Percentiles rank a stretch among this genome's conserved stretches.
Evolutionary conservation across 1,140 invertebrate genomes (phyloP).

Genomic region (Saccostrea echinata): DNA sequence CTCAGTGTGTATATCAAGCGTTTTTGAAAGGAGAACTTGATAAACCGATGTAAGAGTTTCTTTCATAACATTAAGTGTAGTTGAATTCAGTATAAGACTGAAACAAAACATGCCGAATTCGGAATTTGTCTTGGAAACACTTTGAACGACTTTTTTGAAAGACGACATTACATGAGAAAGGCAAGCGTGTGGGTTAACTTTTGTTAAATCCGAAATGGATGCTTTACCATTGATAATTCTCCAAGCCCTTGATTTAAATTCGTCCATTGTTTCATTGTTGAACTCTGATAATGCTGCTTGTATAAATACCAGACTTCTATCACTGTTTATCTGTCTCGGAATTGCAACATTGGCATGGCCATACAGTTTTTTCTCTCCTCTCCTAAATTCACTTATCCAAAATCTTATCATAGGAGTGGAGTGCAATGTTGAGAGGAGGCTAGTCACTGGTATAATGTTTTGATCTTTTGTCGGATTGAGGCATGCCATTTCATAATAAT

Average conservation of each 20-base stretch:
- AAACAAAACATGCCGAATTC: constrained; percentile 37
- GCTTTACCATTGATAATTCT: constrained; percentile 9
- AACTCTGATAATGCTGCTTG: constrained; percentile 13
- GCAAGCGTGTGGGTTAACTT: background rate
- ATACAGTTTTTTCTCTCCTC: background rate
- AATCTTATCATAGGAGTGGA: background rate
- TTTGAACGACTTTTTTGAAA: background rate
- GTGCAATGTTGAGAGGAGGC: background rate
- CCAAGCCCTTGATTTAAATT: constrained; percentile 9
- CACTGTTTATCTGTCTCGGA: background rate
- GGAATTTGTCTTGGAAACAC: constrained; percentile 9
- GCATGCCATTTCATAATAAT: constrained; percentile 27
- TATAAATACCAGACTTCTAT: constrained; percentile 37
- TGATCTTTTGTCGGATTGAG: constrained; percentile 1
- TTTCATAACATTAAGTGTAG: background rate
- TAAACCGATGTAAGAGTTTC: background rate
- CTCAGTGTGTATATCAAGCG: background rate
- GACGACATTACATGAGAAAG: constrained; percentile 6
- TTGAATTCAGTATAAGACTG: constrained; percentile 13
- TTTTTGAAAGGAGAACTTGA: background rate
- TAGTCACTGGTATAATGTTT: background rate
- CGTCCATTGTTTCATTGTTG: constrained; percentile 31
- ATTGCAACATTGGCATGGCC: constrained; percentile 1
- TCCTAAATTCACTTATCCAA: constrained; percentile 17
- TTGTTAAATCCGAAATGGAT: background rate